Base-by-base conservation (phyloP, 2,113 vertebrate species). In the Phycodurus eques region DNA sequence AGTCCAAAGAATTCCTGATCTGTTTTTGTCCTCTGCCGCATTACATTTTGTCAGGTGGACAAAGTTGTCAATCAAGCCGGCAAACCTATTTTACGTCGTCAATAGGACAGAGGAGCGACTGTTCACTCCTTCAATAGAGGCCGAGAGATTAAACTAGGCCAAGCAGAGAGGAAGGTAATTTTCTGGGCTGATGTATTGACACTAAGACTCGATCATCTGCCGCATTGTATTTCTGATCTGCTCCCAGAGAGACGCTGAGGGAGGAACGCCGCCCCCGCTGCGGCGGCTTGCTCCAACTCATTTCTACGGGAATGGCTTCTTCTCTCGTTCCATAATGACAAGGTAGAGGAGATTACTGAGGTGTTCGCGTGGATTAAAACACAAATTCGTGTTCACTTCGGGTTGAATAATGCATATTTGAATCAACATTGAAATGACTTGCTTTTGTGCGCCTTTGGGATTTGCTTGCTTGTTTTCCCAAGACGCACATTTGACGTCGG, bases 51-150 rank as follows among this genome's bases (percentile, higher is more conserved):
- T 92, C 90, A 92, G 88, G 77, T 89, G 88, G 91, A 93, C 89
- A 92, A 90, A 92, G 91, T 92, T 94, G 92, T 93, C 92, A 93
- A 90, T 93, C 91, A 93, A 87, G 83, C 87, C 71, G 87, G 90
- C 89, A 91, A 92, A 91, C 85, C 91, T 84, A 93, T 93, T 93
- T 93, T 87, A 87, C 78, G 85, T 88, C 79, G 87, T 93, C 93
- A 93, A 92, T 93, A 85, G 91, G 85, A 92, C 83, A 71, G 88
- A 85, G 80, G 75, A 80, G 88, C 85, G 87, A 87, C 86, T 78
- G 85, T 83, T 89, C 82, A 73, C 83, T 83, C 75, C 86, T 85
- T 91, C 91, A 89, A 92, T 91, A 91, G 90, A 91, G 75, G 75
- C 77, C 70, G 73, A 88, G 85, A 92, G 92, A 93, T 93, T 92